Evolutionary conservation across 2,113 vertebrate genomes (phyloP).

Genomic region (Tauraco erythrolophus): DNA sequence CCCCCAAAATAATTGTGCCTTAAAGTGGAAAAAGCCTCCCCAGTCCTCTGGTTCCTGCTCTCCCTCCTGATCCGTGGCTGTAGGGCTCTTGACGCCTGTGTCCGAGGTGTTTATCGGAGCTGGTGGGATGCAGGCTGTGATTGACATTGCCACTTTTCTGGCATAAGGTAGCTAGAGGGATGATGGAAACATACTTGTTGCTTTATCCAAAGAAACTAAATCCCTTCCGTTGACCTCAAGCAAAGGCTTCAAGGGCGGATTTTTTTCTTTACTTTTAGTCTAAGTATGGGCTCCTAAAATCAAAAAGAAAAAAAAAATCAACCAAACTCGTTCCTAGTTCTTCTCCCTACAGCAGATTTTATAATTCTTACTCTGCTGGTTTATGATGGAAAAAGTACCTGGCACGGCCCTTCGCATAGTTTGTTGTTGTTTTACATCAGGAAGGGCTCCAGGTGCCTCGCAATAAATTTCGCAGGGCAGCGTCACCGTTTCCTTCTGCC

Average conservation of each 20-base stretch:
- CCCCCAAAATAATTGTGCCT: not conserved
- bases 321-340: not conserved
- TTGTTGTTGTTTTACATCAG: not conserved
- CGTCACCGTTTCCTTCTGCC: not conserved
- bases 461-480: not conserved
- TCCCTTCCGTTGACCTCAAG: conserved; percentile 1
- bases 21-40: not conserved
- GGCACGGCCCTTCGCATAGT: not conserved
- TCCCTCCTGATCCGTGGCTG: accelerated
- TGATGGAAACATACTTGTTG: conserved; percentile 12
- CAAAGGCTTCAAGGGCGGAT: not conserved
- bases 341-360: not conserved
- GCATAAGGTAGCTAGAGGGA: not conserved
- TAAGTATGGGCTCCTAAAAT: not conserved
- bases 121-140: not conserved
- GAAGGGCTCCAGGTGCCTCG: not conserved
- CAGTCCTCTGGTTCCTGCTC: not conserved
- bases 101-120: not conserved
- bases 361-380: not conserved
- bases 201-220: conserved; percentile 1
- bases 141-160: not conserved
- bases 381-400: not conserved
- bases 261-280: not conserved
- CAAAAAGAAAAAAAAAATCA: not conserved
- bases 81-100: accelerated